Base-by-base conservation (phyloP, 1,140 invertebrate species). In the Centruroides vittatus region DNA sequence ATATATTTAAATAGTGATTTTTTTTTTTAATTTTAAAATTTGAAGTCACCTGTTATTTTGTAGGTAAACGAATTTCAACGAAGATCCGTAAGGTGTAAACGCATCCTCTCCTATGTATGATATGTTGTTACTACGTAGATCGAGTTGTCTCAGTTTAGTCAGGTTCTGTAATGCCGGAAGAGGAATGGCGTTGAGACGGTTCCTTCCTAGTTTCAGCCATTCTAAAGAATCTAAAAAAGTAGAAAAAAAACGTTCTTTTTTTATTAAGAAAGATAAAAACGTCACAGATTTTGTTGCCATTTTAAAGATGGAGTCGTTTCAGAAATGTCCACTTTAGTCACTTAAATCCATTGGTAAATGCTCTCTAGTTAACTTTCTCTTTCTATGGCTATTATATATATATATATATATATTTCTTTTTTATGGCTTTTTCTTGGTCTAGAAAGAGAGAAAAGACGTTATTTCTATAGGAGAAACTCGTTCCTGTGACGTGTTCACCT, bases 71-170 rank as follows among this genome's bases (percentile, higher is more conserved):
- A 91, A 93, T 4, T 89, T 92, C 54, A 94, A 86, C 3, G 88
- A 89, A 72, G 89, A 86, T 13, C 89, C 89, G 68, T 86, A 93
- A 34, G 86, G 86, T n/a, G 82, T 80, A 72, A 94, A 93, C 3
- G 88, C 86, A 68, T 93, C 88, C 64, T 92, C 89, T 12, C 81
- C 78, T 47, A 94, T 81, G 50, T 79, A 76, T 35, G 82, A 85
- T 60, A 94, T 92, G 68, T 92, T 92, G 72, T 93, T 94, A 10
- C 86, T 82, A 63, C 86, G 81, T 6, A 94, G 78, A 72, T 94
- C 89, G 62, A 94, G 77, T 69, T 93, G 86, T 12, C 88, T 81
- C 10, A 94, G 77, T 34, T 88, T 81, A 73, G 91, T 89, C 47
- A 94, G 73, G 4, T 84, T 81, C 61, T 85, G 80, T 47, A 94